Evolutionary conservation across 2,797 vertebrate species (phyloP), one percentile per base, ranked within the genome.

Genomic region (Setipinna tenuifilis): DNA sequence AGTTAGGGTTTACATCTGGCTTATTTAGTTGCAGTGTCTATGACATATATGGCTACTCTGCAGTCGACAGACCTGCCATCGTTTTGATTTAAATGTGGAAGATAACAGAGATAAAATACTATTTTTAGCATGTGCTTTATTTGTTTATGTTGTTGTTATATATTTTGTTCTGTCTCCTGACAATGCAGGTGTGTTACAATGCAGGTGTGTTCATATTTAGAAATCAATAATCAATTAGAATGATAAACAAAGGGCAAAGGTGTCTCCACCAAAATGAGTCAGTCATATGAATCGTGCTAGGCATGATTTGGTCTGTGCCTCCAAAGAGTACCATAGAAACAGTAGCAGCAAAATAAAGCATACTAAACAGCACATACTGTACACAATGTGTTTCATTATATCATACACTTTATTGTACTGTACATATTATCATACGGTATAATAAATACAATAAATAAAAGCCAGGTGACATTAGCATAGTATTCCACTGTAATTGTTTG

Each of bases 101-200:
- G 0, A 78, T 41, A 12, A 19, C 71, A 44, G 35, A 10, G 6
- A 19, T 44, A 17, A 44, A 17, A 78, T 35, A 17, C 61, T 25
- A 25, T 65, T 19, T 78, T 19, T 17, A 78, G 41, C 35, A 19
- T 10, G 14, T 31, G 65, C 28, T 41, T 78, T 21, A 21, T 78
- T 78, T 78, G 71, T 78, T 44, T 44, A 78, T 21, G 31, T 31
- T 44, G 35, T 23, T 65, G 50, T 41, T 41, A 41, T 41, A 41
- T 41, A 41, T 7, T 54, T 54, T 54, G 50, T 54, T 54, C 12
- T 10, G 23, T 44, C 31, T 44, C 35, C 71, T 6, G 44, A 19
- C 35, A 78, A 78, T 78, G 17, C 19, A 78, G 71, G 71, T 78
- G 71, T 78, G 71, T 44, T 78, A 19, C 35, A 78, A 78, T 78